These are phyloP conservation scores for Parazoanthus darwini DNA, from an alignment of 92 coral and sea anemone genomes.

Conservation along the genomic window DNA sequence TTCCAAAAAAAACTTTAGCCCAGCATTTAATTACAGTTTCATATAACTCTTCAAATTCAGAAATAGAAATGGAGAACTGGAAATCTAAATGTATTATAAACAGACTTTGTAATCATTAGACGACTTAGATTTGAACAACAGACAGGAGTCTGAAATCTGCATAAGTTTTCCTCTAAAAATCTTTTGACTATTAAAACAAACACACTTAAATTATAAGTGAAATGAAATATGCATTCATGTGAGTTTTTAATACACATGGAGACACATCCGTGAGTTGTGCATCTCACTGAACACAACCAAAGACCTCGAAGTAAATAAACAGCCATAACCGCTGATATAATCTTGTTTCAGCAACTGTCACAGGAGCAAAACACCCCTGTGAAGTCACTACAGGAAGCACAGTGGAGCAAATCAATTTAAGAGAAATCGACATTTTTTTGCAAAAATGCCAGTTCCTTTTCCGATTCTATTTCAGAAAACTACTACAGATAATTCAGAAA, in stretches of 20 bases:
- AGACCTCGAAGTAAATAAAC: conserved; percentile 3
- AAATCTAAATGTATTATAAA: too few species aligned
- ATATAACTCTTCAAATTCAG: too few species aligned
- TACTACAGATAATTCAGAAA: not conserved
- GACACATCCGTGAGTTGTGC: not conserved
- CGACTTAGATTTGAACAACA: not conserved
- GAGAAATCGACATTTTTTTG: not conserved
- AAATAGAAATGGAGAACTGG: not conserved
- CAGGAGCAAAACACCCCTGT: not conserved
- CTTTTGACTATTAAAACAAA: too few species aligned
- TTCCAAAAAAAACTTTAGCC: not conserved
- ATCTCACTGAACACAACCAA: not conserved
- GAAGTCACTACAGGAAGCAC: not conserved
- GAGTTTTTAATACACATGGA: not conserved
- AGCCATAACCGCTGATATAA: not conserved
- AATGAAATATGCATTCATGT: not conserved
- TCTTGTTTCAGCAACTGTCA: conserved; percentile 33
- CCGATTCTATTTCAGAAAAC: not conserved
- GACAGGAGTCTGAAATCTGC: not conserved
- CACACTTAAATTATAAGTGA: not conserved
- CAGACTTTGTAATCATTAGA: not conserved
- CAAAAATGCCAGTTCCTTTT: not conserved
- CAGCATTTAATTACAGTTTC: too few species aligned
- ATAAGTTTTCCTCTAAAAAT: too few species aligned
- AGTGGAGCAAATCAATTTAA: not conserved